phyloP scores from a whole-genome alignment of 2,797 vertebrate species.

The Rhabdomys pumilio region DNA sequence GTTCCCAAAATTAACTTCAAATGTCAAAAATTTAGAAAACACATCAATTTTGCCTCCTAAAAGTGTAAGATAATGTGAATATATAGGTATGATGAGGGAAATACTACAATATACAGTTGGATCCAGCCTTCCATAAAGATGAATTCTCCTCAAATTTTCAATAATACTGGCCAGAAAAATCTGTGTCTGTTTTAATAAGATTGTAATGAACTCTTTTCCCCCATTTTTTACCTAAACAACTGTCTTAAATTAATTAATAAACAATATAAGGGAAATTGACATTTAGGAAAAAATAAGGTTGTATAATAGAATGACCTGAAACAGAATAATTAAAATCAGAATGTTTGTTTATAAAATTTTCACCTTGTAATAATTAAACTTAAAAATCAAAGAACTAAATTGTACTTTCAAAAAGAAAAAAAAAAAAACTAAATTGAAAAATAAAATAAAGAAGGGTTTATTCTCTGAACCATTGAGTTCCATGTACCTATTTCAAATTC shows the following conservation, averaged over 20 bases:
- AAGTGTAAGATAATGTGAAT: slow-evolving; percentile 16
- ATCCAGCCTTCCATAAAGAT: neutral
- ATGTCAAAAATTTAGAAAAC: neutral
- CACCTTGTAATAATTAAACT: neutral
- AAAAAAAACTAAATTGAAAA: neutral
- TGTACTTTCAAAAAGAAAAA: neutral
- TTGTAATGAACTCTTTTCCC: neutral
- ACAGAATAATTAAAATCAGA: neutral
- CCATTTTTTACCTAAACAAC: neutral
- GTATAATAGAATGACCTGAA: neutral
- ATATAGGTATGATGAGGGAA: accelerated
- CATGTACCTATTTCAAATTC: neutral
- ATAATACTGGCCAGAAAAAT: neutral
- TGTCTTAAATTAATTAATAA: neutral
- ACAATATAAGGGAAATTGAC: neutral
- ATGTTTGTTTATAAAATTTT: neutral
- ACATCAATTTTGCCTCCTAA: neutral
- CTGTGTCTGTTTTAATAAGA: neutral
- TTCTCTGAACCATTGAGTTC: neutral
- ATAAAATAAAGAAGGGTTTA: neutral
- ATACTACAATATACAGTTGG: neutral
- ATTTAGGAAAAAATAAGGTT: neutral
- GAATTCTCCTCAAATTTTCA: neutral
- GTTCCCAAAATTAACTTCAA: slow-evolving; percentile 63
- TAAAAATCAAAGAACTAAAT: neutral